Evolutionary conservation across 64 coral and sea anemone species (phyloP).

Genomic region (Cladopsammia gracilis): DNA sequence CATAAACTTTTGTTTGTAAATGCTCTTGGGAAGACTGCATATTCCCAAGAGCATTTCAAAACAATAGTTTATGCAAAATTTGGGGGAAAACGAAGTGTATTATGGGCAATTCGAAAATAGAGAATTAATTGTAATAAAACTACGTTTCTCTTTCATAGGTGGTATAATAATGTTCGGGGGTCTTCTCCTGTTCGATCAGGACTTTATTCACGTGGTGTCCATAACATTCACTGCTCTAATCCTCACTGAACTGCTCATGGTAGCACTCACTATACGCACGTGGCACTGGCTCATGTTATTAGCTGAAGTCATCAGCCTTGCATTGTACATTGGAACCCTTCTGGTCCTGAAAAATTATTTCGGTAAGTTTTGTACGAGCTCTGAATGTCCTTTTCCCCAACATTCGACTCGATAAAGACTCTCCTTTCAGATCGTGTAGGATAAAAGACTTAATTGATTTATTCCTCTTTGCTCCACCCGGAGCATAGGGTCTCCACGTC

Average conservation of each 20-base stretch:
- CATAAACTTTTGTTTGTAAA: too few species aligned
- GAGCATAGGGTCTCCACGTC: too few species aligned
- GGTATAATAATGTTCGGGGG: conserved; percentile 99
- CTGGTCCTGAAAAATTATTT: conserved; percentile 85
- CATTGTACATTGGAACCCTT: conserved; percentile 86
- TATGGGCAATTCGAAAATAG: too few species aligned
- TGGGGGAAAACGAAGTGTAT: too few species aligned
- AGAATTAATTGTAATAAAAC: too few species aligned
- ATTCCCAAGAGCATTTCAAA: too few species aligned
- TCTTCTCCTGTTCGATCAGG: conserved; percentile 87
- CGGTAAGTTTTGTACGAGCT: conserved; percentile 70
- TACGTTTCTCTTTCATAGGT: conserved; percentile 19
- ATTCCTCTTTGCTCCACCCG: too few species aligned
- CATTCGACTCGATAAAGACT: too few species aligned
- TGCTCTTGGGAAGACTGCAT: too few species aligned
- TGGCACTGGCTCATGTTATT: conserved; percentile 99
- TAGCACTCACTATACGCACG: conserved; percentile 93
- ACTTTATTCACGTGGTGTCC: conserved; percentile 97
- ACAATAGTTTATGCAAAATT: too few species aligned
- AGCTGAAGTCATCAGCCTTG: conserved; percentile 89
- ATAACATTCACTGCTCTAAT: conserved; percentile 96
- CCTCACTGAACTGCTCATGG: conserved; percentile 96
- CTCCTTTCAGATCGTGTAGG: too few species aligned
- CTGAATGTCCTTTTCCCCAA: not conserved
- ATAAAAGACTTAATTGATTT: too few species aligned